Base-by-base conservation (phyloP, 2,888 invertebrate genomes). In the Drosophila testacea region DNA sequence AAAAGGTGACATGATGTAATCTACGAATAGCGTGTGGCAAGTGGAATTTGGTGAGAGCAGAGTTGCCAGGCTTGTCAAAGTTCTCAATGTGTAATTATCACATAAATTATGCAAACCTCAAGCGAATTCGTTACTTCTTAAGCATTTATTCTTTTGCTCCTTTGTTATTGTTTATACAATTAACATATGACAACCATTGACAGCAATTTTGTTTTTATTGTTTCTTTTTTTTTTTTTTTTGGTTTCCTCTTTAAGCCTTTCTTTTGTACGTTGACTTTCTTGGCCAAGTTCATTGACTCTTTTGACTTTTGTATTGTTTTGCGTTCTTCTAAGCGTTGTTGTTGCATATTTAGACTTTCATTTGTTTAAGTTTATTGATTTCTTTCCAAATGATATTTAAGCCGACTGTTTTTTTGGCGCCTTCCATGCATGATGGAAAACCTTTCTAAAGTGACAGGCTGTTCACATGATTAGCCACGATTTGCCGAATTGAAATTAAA, bases 1-100 rank as follows among this genome's bases (percentile, higher is more conserved):
- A 64, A 78, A 78, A 52, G 69, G 65, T 79, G 65, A 48, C 65
- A 60, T 77, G 76, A 77, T 65, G 75, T 74, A 79, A 79, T 79
- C 76, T 48, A 22, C 6, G 27, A 16, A n/a, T 36, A 55, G 28
- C 10, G 73, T 69, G 54, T 46, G 65, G 51, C 64, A 62, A 76
- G 65, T 79, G 55, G 61, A 51, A 46, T n/a, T 30, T 27, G 44
- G 6, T 30, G n/a, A 16, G 34, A 34, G 55, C 46, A 13, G 36
- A 11, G 41, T 63, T 71, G 42, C 27, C 57, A 38, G 11, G 6
- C 32, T 48, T 60, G 41, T 62, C 47, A 30, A 41, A 42, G 50
- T 50, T 44, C 36, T 42, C 54, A 47, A 28, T 60, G 36, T 56
- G 63, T 69, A 69, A 69, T 75, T 79, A 77, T 69, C 57, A 61